Base-by-base conservation (phyloP, 2,113 vertebrate genomes). In the Pygoscelis antarcticus region DNA sequence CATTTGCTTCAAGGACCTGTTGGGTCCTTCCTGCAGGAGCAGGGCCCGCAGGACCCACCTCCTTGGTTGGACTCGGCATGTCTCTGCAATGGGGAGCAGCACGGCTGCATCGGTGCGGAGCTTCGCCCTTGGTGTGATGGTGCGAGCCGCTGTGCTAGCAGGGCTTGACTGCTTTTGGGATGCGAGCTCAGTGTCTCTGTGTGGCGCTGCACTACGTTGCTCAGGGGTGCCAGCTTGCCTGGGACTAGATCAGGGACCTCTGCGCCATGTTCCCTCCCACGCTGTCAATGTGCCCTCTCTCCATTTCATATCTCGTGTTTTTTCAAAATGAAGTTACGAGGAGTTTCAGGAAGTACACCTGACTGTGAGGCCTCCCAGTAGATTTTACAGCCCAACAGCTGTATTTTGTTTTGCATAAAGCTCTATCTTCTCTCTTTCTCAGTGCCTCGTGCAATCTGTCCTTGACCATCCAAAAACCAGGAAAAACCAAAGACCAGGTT, bases 131-230 rank as follows among this genome's bases (percentile, higher is more conserved):
- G 47, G 30, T 1, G 2, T 47, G 62, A 23, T 11, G n/a, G 77
- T 38, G 49, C 0, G 1, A 55, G 52, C 22, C 0, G 1, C 30
- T 19, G 62, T 13, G 42, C n/a, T 64, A 17, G 62, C 11, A 27
- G 30, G 58, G 47, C 51, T 46, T 65, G 46, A 29, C 57, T 38
- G 6, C 57, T 52, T 65, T 64, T 2, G 19, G 11, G 51, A 25
- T 58, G 44, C 1, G 1, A 70, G 42, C 36, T 57, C 1, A 1
- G 1, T 26, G 32, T 29, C 49, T 29, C 51, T 70, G 23, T 1
- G 0, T 23, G n/a, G 34, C 3, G 2, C 34, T 40, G 36, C 9
- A 4, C n/a, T 34, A 3, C 42, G 2, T n/a, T 20, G n/a, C 0
- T 0, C 27, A 20, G 55, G 13, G 26, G 10, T 57, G 21, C 77